These are phyloP conservation scores for Leuciscus idus DNA, from an alignment of 2,113 vertebrate genomes.

Conservation along the genomic window DNA sequence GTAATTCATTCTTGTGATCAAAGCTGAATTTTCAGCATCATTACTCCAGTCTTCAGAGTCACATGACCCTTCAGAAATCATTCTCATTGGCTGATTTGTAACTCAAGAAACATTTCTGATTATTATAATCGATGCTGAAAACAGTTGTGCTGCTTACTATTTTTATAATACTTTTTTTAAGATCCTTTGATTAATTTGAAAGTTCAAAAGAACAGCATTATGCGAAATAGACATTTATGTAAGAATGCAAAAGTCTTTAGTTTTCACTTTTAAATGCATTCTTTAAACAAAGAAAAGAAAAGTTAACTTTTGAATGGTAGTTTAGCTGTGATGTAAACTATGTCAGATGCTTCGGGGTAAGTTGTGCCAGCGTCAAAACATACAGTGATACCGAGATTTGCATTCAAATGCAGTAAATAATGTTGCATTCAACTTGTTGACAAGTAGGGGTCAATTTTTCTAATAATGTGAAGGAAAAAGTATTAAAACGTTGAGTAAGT, in stretches of 20 bases:
- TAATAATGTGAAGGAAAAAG: background rate
- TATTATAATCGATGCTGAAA: too few relatives aligned
- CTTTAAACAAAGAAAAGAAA: background rate
- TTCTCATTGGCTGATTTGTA: background rate
- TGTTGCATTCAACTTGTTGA: background rate
- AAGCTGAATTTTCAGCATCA: background rate
- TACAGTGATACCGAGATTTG: background rate
- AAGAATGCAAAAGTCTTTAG: background rate
- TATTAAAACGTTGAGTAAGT: background rate
- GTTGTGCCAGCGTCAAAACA: background rate
- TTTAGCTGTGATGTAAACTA: background rate
- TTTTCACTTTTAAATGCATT: background rate
- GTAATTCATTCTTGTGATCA: background rate
- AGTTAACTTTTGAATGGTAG: too few relatives aligned
- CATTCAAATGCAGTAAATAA: background rate
- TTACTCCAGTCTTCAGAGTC: background rate
- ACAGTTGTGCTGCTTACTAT: too few relatives aligned
- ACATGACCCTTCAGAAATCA: background rate
- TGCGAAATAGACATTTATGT: background rate
- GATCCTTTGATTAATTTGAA: background rate
- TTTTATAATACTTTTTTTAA: too few relatives aligned
- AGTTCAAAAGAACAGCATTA: background rate
- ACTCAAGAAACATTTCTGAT: background rate
- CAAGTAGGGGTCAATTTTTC: background rate
- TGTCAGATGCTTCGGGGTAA: background rate